A percentile compares a stretch with the other conserved stretches of the same genome.
phyloP scores from a whole-genome alignment of 1,140 invertebrate genomes.

The Alviniconcha marisindica region DNA sequence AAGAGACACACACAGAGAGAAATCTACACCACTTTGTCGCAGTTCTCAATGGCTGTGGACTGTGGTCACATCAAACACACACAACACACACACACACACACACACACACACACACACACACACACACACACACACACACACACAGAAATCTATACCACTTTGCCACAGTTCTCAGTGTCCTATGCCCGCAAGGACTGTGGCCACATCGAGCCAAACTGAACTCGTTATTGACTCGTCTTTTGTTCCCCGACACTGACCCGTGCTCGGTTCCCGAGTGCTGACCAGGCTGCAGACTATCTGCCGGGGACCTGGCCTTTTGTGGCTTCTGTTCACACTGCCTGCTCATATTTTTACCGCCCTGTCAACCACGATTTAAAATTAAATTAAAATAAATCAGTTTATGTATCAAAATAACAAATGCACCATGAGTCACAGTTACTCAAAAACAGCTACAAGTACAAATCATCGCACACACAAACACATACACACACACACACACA shows the following conservation, averaged over 20 bases:
- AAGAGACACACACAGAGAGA: no score
- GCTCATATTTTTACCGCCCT: background rate
- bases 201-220: background rate
- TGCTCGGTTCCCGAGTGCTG: background rate
- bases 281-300: background rate
- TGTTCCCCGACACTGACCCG: no score
- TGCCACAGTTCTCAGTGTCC: no score
- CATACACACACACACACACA: no score
- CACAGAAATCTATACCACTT: background rate
- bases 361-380: background rate
- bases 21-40: no score
- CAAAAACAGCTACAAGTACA: background rate
- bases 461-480: background rate
- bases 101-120: background rate
- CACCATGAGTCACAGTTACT: background rate
- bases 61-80: no score
- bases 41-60: no score
- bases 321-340: no score
- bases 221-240: background rate
- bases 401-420: no score
- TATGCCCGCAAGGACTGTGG: no score
- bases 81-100: no score
- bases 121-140: conserved; percentile 11
- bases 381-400: background rate
- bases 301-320: no score